Evolutionary conservation across 2,888 invertebrate species (phyloP).

Genomic region (Drosophila anomalata): DNA sequence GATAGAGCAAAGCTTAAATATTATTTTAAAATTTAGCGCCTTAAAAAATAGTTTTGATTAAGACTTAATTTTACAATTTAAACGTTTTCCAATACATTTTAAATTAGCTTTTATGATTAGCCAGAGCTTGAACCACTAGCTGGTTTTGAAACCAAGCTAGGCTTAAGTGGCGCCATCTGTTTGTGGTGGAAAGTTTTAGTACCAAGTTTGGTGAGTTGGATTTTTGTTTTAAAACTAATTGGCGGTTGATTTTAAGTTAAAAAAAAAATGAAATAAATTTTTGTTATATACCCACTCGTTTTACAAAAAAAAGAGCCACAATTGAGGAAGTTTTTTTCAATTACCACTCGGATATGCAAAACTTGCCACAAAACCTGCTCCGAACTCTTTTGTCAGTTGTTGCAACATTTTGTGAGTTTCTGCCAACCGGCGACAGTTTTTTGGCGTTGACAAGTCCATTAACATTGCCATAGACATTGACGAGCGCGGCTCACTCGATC

Average conservation of each 20-base stretch:
- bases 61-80: not conserved
- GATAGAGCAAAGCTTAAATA: not conserved
- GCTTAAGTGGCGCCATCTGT: not conserved
- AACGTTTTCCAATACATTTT: not conserved
- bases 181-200: not conserved
- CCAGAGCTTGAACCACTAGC: not conserved
- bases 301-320: not conserved
- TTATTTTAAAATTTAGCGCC: not conserved
- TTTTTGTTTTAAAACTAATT: not conserved
- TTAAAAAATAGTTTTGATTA: not conserved
- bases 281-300: not conserved
- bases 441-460: slow-evolving; percentile 26
- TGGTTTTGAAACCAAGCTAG: not conserved
- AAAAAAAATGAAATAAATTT: too few species aligned
- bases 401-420: not conserved
- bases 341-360: slow-evolving; percentile 1
- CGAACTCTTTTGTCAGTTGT: not conserved
- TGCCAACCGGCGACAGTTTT: not conserved
- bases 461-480: slow-evolving; percentile 39
- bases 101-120: not conserved
- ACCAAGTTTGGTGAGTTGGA: not conserved
- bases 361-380: not conserved
- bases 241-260: not conserved
- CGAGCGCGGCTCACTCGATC: slow-evolving; percentile 21
- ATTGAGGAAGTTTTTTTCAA: not conserved